Conservation (phyloP, 2,113 vertebrate genomes). For the Uria aalge region DNA sequence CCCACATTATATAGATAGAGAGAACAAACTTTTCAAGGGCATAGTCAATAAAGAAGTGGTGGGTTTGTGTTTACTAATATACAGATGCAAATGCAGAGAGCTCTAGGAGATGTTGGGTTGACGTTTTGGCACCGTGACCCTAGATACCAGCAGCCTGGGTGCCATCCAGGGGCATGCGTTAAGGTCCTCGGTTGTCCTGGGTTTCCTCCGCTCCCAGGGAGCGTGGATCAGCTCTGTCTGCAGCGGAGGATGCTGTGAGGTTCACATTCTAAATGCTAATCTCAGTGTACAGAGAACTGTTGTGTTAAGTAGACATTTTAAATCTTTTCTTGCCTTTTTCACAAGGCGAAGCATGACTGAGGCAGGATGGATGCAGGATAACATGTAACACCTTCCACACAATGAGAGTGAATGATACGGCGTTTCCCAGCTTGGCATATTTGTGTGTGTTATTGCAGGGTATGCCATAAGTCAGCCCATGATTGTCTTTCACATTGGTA, state of each 20-base stretch:
- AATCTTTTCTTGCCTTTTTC: background rate
- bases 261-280: background rate
- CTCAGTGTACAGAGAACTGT: background rate
- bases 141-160: background rate
- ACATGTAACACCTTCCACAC: background rate
- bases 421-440: background rate
- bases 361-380: background rate
- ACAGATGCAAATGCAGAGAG: background rate
- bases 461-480: background rate
- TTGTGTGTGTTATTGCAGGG: accelerated
- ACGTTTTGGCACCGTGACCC: background rate
- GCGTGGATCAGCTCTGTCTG: background rate
- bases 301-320: background rate
- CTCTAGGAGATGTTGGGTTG: background rate
- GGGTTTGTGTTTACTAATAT: background rate
- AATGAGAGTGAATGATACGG: accelerated
- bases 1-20: background rate
- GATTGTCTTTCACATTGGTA: background rate
- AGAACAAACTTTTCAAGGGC: background rate
- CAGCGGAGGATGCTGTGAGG: background rate
- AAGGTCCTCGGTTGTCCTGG: accelerated
- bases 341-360: background rate
- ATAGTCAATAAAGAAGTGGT: background rate
- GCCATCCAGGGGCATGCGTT: accelerated
- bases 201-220: background rate